These are phyloP conservation scores for Pterois miles DNA, from an alignment of 2,797 vertebrate species.

Conservation along the genomic window DNA sequence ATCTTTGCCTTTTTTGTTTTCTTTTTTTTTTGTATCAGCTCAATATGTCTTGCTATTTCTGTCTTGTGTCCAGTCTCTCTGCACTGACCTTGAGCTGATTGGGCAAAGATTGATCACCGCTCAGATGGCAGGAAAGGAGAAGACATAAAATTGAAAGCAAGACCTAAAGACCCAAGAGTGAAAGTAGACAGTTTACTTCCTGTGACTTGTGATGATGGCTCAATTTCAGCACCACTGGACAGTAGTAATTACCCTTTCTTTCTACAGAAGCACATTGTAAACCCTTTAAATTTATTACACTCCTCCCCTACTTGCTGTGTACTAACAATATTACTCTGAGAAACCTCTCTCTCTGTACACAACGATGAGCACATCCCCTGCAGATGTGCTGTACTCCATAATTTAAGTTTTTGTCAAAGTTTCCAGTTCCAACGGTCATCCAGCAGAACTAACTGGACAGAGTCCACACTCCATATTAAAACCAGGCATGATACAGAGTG, in stretches of 20 bases:
- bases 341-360: background rate
- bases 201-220: conserved; percentile 9
- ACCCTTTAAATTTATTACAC: background rate
- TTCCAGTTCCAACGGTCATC: background rate
- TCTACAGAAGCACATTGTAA: conserved; percentile 12
- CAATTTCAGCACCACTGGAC: background rate
- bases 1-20: background rate
- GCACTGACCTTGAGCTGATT: conserved; percentile 61
- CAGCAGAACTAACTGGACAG: background rate
- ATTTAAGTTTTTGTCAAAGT: background rate
- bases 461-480: background rate
- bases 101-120: conserved; percentile 44
- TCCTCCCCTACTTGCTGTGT: background rate
- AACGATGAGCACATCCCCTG: background rate
- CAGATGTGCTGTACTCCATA: background rate
- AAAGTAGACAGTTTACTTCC: conserved; percentile 24
- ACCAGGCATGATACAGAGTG: background rate
- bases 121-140: conserved; percentile 23
- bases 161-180: conserved; percentile 2
- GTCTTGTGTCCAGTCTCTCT: background rate
- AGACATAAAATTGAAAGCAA: conserved; percentile 27
- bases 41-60: conserved; percentile 9
- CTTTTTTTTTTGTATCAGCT: background rate
- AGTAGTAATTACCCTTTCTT: conserved; percentile 37
- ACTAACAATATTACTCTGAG: background rate